Base-by-base conservation (phyloP, 2,113 vertebrate genomes). In the Nanorana parkeri region DNA sequence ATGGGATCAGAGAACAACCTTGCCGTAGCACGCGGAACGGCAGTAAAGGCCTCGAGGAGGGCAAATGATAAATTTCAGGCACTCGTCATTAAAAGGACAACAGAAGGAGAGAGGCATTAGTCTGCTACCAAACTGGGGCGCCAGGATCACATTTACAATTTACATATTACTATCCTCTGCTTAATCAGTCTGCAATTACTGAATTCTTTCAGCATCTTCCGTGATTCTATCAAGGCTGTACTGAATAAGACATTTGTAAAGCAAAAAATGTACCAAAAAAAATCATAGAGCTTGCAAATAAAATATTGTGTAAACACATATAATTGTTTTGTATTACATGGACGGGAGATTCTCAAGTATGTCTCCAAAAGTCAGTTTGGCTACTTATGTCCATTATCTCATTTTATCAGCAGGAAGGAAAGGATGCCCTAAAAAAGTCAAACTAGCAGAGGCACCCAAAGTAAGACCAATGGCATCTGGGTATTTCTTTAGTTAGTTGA, bases 71-170 rank as follows among this genome's bases (percentile, higher is more conserved):
- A 32, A 75, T 75, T 60, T 58, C 55, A 32, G 26, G 3, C n/a
- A 20, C 72, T 60, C 11, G 72, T 60, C 54, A 55, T 75, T 60
- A 75, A 75, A 41, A 60, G 55, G 55, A 75, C 29, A 36, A 41
- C 21, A 60, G 72, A 56, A 75, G 72, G 28, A 75, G 72, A 75
- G 20, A n/a, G 4, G 20, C 13, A 24, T 65, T 65, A 65, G 10
- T 21, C 72, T 75, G 72, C n/a, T 16, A 55, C 51, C 19, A 55
- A 72, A 26, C 52, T 20, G 47, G 19, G 26, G 26, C 17, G 2
- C 51, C 26, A 20, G 24, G 2, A 20, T 23, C 51, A 55, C 23
- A 28, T 28, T 24, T 55, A 11, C 51, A 55, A 29, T 19, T 72
- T 52, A 20, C 51, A 28, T 71, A 55, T 72, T n/a, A 5, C 17